phyloP scores from a whole-genome alignment of 2,888 invertebrate genomes.

The Argyresthia goedartella region DNA sequence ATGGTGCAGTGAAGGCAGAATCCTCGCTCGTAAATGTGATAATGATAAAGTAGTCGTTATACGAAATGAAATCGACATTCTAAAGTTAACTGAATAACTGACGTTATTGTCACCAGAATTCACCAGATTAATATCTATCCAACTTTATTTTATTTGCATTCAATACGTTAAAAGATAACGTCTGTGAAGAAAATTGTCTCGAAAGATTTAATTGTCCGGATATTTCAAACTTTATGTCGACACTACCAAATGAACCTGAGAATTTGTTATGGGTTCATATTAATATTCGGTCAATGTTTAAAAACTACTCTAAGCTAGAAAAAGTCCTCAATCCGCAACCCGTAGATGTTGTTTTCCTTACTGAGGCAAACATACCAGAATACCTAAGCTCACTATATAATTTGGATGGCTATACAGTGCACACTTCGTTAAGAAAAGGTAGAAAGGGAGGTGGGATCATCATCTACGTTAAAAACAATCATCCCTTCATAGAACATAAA shows the following conservation, averaged over 20 bases:
- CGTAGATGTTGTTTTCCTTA: neutral
- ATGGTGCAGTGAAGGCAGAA: conserved; percentile 3
- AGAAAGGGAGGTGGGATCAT: neutral
- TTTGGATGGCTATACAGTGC: neutral
- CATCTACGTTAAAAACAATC: neutral
- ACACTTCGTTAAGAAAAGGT: neutral
- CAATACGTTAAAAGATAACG: neutral
- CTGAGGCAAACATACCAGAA: neutral
- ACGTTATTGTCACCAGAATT: neutral
- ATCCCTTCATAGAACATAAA: neutral
- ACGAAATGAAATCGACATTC: neutral
- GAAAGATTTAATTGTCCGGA: neutral
- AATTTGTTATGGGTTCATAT: neutral
- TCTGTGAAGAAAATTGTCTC: neutral
- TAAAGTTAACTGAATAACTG: neutral
- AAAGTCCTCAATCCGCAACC: neutral
- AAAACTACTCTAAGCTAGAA: neutral
- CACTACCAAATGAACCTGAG: neutral
- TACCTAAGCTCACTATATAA: neutral
- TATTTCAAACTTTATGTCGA: neutral
- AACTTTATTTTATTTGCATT: neutral
- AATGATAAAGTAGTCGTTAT: neutral
- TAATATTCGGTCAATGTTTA: neutral
- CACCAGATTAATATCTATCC: neutral
- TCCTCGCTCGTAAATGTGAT: conserved; percentile 1